These are phyloP conservation scores for Thaumetopoea pityocampa DNA, from an alignment of 1,140 invertebrate species.

Conservation along the genomic window DNA sequence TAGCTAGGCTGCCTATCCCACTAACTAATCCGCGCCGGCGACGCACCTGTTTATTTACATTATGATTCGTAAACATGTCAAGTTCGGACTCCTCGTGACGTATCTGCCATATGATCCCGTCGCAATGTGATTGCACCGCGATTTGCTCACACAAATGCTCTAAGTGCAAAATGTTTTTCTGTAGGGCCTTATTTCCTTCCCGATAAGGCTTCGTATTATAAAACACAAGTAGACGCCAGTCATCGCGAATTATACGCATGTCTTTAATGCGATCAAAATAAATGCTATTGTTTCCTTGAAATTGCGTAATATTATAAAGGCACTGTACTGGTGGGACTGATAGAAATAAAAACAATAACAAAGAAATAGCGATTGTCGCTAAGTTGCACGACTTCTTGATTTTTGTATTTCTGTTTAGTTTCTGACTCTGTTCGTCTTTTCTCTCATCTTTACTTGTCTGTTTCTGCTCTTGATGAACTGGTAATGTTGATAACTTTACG, in stretches of 20 bases:
- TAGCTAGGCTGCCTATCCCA: conserved; percentile 27
- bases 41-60: conserved; percentile 9
- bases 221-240: conserved; percentile 26
- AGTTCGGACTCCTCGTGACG: conserved; percentile 25
- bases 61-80: conserved; percentile 19
- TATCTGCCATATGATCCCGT: conserved; percentile 23
- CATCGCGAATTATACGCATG: conserved; percentile 23
- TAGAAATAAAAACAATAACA: conserved; percentile 25
- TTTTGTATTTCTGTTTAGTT: neutral
- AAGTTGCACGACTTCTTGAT: conserved; percentile 1
- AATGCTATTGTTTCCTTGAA: conserved; percentile 18
- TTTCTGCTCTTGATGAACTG: no score
- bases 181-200: conserved; percentile 15
- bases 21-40: conserved; percentile 23
- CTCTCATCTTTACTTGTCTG: neutral
- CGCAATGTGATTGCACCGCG: conserved; percentile 17
- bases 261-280: conserved; percentile 24
- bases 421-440: neutral
- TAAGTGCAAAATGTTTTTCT: conserved; percentile 20
- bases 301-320: conserved; percentile 15
- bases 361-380: conserved; percentile 5
- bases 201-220: conserved; percentile 25
- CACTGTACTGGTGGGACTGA: conserved; percentile 1
- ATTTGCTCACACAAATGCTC: conserved; percentile 20
- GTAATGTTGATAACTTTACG: neutral